These are phyloP conservation scores for Hassar affinis DNA, from an alignment of 2,113 vertebrate genomes.

Conservation along the genomic window DNA sequence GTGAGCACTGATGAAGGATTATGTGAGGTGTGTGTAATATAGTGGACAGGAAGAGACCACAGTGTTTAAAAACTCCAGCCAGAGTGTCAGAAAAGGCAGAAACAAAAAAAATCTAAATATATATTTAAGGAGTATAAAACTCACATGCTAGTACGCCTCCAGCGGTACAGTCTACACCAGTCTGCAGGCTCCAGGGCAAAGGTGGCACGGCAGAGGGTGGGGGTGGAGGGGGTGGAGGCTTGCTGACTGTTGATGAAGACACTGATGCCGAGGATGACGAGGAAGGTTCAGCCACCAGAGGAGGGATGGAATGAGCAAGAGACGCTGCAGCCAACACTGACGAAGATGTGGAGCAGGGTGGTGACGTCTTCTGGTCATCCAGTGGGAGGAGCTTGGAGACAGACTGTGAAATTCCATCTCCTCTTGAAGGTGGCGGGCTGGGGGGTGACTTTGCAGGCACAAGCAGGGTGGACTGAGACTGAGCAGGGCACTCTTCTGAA, in stretches of 20 bases:
- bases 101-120: not conserved
- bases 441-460: conserved; percentile 49
- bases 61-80: too few species aligned
- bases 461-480: conserved; percentile 56
- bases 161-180: conserved; percentile 86
- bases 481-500: conserved; percentile 70
- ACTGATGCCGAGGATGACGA: conserved; percentile 69
- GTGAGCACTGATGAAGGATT: too few species aligned
- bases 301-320: conserved; percentile 60
- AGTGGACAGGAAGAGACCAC: too few species aligned
- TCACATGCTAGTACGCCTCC: conserved; percentile 87
- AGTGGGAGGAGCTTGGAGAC: conserved; percentile 57
- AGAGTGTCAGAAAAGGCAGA: not conserved
- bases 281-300: conserved; percentile 66
- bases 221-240: conserved; percentile 69
- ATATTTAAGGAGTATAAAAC: conserved; percentile 53
- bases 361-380: conserved; percentile 69
- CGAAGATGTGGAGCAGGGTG: conserved; percentile 69
- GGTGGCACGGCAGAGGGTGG: conserved; percentile 66
- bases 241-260: conserved; percentile 70
- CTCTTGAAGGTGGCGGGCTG: conserved; percentile 63
- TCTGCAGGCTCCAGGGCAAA: conserved; percentile 86
- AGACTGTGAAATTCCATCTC: conserved; percentile 49
- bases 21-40: too few species aligned
- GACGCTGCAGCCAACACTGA: conserved; percentile 54